Evolutionary conservation across 2,113 vertebrate species (phyloP), one percentile per base, ranked within the genome.

Genomic region (Dolichallabes microphthalmus): DNA sequence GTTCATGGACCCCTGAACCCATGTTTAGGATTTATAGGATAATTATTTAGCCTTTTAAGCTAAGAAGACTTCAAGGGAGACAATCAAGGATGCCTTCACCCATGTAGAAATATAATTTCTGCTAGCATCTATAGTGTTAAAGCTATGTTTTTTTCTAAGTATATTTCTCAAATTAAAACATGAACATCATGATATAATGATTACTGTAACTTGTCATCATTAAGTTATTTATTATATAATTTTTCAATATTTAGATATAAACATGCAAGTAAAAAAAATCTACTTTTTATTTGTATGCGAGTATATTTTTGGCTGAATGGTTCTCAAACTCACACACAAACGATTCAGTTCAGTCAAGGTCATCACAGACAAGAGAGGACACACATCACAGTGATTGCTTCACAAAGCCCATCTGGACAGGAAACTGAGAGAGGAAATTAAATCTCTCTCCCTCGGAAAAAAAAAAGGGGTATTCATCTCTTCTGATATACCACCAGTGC

Each of bases 371-470:
- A 35, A 45, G 35, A 68, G 73, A 78, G 75, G n/a, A 82, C 57
- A 35, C 57, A 35, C 32, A 87, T 86, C 35, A 87, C 84, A 88
- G 58, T 74, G 80, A 32, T 58, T n/a, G 35, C 35, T 63, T 60
- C 25, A 20, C 53, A n/a, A 71, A 66, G 77, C 45, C 58, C 71
- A 82, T 84, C 77, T 86, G 58, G 57, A 85, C 77, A 35, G 57
- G 66, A 66, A 80, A 19, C 6, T 63, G 71, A 53, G 76, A 78
- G 11, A 71, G 86, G 88, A 89, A 85, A 90, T 84, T 76, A 79
- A 87, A 82, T 45, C 45, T 45, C 39, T 32, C 45, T 19, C 68
- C 68, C 57, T 53, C 63, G 11, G 39, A 85, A n/a, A 35, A 52
- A 85, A n/a, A 35, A 50, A 25, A 53, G 80, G 55, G 55, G 19